Base-by-base conservation (phyloP, 2,888 invertebrate genomes). In the Sarcophaga carnaria region DNA sequence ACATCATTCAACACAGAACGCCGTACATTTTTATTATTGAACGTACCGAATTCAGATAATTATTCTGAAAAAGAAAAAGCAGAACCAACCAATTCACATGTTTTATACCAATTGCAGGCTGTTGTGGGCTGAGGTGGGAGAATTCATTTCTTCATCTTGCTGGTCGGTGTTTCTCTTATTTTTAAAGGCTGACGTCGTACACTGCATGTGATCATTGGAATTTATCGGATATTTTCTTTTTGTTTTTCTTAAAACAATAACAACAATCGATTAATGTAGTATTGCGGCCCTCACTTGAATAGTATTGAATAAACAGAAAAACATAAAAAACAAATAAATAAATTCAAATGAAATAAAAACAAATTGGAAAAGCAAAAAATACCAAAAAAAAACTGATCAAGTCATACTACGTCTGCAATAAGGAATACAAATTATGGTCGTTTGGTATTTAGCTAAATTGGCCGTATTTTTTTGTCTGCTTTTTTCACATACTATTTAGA, bases 131-230 rank as follows among this genome's bases (percentile, higher is more conserved):
- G 74, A 67, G 71, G 72, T 80, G 83, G 86, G 80, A 76, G 76
- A 80, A 59, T 54, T 80, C 8, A 47, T 66, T 49, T 66, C 60
- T 47, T 62, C 22, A 63, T 49, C 37, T 66, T 45, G 27, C 0
- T 62, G 59, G 10, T 49, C 17, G 20, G 47, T 12, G 22, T 25
- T 69, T 64, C 49, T 77, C 45, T 66, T 20, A 78, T 83, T 80
- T 83, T 66, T 49, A 81, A 79, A 22, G 63, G 49, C 75, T 87
- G 84, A 87, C 87, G 84, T 87, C 71, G 67, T 79, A 69, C 84
- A 76, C 79, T 79, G 87, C 84, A 85, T 87, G 87, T 87, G 87
- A 87, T 84, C 84, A 71, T 84, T 84, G 75, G 81, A 84, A 85
- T 84, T 84, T 87, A 69, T 80, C 37, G 70, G 70, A 54, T 17